Percentiles rank a stretch among this genome's conserved stretches.
phyloP scores from a whole-genome alignment of 2,888 invertebrate species.

The Tanytarsus gracilentus region DNA sequence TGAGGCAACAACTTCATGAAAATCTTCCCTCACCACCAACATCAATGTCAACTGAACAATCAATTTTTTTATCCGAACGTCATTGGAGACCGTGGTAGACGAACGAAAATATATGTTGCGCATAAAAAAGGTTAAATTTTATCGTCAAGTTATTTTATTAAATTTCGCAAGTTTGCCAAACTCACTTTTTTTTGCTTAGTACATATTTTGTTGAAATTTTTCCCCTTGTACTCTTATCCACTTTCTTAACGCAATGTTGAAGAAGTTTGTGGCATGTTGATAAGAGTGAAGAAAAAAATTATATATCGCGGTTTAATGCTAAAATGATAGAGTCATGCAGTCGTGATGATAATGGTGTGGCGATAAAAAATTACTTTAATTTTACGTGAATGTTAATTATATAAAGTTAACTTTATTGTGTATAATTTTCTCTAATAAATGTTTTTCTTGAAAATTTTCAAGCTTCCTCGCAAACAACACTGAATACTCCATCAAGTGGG shows the following conservation, averaged over 20 bases:
- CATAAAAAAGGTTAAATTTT: not conserved
- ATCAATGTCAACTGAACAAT: not conserved
- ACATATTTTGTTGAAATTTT: too few relatives aligned
- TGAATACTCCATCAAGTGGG: too few relatives aligned
- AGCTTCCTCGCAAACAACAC: not conserved
- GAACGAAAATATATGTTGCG: not conserved
- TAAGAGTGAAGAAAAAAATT: not conserved
- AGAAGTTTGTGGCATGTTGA: too few relatives aligned
- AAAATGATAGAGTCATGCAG: slow-evolving; percentile 7
- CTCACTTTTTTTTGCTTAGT: too few relatives aligned
- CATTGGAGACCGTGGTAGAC: slow-evolving; percentile 25
- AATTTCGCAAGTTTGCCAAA: too few relatives aligned
- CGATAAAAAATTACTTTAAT: not conserved
- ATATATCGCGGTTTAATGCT: not conserved
- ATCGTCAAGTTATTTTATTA: too few relatives aligned
- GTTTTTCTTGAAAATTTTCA: not conserved
- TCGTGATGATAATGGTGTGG: not conserved
- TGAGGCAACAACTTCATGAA: not conserved
- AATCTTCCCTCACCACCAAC: slow-evolving; percentile 10
- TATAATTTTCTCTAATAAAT: not conserved
- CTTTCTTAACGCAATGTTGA: too few relatives aligned
- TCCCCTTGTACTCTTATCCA: too few relatives aligned
- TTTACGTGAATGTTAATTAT: slow-evolving; percentile 6
- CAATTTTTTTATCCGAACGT: not conserved
- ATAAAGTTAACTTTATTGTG: not conserved